phyloP scores from a whole-genome alignment of 2,888 invertebrate genomes.

The Eudasyphora cyanicolor region DNA sequence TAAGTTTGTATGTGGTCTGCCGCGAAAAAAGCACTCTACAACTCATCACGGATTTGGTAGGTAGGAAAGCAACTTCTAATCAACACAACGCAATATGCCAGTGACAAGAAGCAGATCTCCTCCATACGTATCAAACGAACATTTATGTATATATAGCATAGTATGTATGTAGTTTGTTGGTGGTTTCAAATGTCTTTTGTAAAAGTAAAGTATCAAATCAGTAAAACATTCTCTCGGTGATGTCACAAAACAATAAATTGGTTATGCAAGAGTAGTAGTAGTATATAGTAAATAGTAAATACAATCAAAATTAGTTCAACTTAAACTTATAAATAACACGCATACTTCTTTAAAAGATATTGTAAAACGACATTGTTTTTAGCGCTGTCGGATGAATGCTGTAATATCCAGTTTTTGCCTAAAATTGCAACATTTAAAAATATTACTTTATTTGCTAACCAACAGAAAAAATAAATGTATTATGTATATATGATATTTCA shows the following conservation, averaged over 20 bases:
- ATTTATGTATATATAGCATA: too few relatives aligned
- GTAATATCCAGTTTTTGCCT: constrained; percentile 98
- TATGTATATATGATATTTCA: constrained; percentile 56
- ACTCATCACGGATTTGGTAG: background rate
- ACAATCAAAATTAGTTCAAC: constrained; percentile 68
- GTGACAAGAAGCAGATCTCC: background rate
- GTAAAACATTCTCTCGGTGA: background rate
- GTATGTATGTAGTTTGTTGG: too few relatives aligned
- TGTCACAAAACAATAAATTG: constrained; percentile 10
- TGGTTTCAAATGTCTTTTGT: background rate
- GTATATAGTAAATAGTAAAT: constrained; percentile 55
- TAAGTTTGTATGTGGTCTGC: too few relatives aligned
- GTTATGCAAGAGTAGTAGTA: constrained; percentile 49
- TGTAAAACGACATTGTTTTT: constrained; percentile 94
- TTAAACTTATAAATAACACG: constrained; percentile 73
- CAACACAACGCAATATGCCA: constrained; percentile 6
- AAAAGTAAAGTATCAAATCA: background rate
- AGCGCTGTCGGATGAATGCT: constrained; percentile 89
- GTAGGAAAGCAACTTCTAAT: constrained; percentile 11
- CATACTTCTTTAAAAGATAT: constrained; percentile 93
- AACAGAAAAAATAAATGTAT: constrained; percentile 41
- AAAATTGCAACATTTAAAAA: constrained; percentile 81
- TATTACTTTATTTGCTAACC: constrained; percentile 76
- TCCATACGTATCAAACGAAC: background rate
- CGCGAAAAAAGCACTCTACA: constrained; percentile 16